Percentiles rank a stretch among this genome's conserved stretches.
These are phyloP conservation scores for Psittacula echo DNA, from an alignment of 2,797 vertebrate genomes.

Conservation along the genomic window DNA sequence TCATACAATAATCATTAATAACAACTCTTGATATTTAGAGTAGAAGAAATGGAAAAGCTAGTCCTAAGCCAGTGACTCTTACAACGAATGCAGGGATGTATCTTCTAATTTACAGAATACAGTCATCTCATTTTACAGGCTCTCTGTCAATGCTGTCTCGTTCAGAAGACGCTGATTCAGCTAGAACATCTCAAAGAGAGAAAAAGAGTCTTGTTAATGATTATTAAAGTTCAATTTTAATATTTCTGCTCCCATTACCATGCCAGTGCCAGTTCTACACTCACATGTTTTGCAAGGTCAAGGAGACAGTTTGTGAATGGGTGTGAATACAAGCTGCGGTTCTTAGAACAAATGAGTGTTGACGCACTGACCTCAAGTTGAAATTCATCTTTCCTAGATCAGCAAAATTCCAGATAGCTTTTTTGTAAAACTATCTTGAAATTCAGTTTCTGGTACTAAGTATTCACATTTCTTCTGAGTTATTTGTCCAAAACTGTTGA, in stretches of 20 bases:
- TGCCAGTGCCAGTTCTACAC: neutral
- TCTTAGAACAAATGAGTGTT: constrained; percentile 15
- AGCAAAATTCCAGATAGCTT: constrained; percentile 2
- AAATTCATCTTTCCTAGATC: constrained; percentile 36
- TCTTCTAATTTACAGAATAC: neutral
- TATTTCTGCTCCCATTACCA: neutral
- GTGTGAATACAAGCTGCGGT: neutral
- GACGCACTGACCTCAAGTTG: neutral
- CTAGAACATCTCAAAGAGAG: neutral
- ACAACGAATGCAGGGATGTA: neutral
- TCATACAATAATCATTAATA: neutral
- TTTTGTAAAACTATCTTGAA: neutral
- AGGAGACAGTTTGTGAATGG: neutral
- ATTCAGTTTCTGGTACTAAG: constrained; percentile 1
- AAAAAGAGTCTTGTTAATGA: neutral
- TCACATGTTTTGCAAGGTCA: neutral
- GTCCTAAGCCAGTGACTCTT: neutral
- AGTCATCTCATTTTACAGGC: neutral
- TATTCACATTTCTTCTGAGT: constrained; percentile 17
- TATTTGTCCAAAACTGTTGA: neutral
- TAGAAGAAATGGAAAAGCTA: neutral
- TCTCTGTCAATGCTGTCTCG: neutral
- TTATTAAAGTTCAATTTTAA: neutral
- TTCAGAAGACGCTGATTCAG: neutral
- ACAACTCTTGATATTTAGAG: neutral